phyloP scores from a whole-genome alignment of 1,140 invertebrate genomes.

The Subanguina moxae region DNA sequence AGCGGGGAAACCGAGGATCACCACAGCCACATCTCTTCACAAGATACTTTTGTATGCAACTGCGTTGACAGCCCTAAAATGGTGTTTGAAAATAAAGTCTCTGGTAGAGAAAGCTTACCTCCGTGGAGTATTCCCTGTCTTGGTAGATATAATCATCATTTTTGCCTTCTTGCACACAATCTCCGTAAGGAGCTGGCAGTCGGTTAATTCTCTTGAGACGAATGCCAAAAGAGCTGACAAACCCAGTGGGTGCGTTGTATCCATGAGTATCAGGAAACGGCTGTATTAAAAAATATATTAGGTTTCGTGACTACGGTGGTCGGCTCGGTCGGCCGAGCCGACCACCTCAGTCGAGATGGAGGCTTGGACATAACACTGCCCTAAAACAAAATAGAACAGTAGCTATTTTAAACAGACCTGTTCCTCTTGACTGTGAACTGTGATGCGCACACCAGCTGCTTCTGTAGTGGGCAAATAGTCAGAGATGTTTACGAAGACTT shows the following conservation, averaged over 20 bases:
- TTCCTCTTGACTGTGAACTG: conserved; percentile 47
- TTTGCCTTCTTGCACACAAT: conserved; percentile 43
- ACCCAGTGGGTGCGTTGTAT: conserved; percentile 56
- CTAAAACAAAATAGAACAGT: too few species aligned
- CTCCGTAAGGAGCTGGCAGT: conserved; percentile 55
- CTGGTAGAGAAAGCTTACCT: conserved; percentile 32
- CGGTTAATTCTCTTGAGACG: conserved; percentile 52
- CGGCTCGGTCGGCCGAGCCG: too few species aligned
- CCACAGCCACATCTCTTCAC: conserved; percentile 54
- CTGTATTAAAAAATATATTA: conserved; percentile 18
- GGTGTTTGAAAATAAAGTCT: too few species aligned
- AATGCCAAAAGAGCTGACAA: conserved; percentile 57
- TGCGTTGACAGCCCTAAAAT: conserved; percentile 51
- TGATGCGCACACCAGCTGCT: conserved; percentile 55
- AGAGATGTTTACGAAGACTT: conserved; percentile 59
- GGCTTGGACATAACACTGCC: too few species aligned
- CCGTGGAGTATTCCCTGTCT: conserved; percentile 58
- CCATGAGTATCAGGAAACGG: conserved; percentile 57
- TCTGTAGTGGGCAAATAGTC: conserved; percentile 59
- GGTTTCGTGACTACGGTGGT: too few species aligned
- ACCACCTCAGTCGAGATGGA: too few species aligned
- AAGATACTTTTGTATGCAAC: conserved; percentile 54
- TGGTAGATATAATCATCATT: conserved; percentile 11
- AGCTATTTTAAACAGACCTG: too few species aligned
- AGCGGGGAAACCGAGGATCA: conserved; percentile 54